Percentiles rank a stretch among this genome's conserved stretches.
These are phyloP conservation scores for Oncorhynchus keta DNA, from an alignment of 2,113 vertebrate genomes.

Conservation along the genomic window DNA sequence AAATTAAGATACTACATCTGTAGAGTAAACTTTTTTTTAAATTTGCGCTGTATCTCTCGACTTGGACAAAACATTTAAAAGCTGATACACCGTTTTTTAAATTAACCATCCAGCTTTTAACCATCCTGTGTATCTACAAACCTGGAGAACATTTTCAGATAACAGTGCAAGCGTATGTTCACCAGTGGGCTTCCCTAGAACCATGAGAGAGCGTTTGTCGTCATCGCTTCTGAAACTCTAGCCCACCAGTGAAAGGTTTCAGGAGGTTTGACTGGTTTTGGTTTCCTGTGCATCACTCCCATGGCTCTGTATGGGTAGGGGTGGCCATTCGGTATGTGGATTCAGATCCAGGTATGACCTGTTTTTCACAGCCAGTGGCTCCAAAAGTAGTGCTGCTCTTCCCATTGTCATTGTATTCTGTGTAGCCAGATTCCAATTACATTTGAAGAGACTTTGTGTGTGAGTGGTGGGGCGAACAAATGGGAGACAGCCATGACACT, in stretches of 20 bases:
- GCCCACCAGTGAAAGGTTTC: constrained; percentile 21
- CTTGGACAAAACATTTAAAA: too few species aligned
- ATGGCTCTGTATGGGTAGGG: not conserved
- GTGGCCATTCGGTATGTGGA: constrained; percentile 28
- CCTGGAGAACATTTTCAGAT: not conserved
- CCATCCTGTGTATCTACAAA: not conserved
- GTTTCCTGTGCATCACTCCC: constrained; percentile 32
- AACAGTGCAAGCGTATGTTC: not conserved
- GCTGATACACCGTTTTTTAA: too few species aligned
- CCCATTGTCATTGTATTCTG: constrained; percentile 31
- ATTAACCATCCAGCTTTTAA: too few species aligned
- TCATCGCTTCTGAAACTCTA: constrained; percentile 23
- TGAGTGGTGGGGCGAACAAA: constrained; percentile 26
- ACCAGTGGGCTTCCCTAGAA: not conserved
- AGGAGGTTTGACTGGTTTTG: constrained; percentile 26
- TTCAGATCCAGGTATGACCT: constrained; percentile 38
- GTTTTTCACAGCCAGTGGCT: constrained; percentile 41
- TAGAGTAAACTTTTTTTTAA: too few species aligned
- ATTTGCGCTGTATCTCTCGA: too few species aligned
- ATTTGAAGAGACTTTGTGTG: constrained; percentile 39
- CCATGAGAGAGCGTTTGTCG: not conserved
- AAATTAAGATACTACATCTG: too few species aligned
- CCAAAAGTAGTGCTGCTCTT: constrained; percentile 15
- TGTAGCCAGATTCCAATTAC: constrained; percentile 40
- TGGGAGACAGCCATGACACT: constrained; percentile 23